phyloP scores from a whole-genome alignment of 2,113 vertebrate species.

The Pandion haliaetus region DNA sequence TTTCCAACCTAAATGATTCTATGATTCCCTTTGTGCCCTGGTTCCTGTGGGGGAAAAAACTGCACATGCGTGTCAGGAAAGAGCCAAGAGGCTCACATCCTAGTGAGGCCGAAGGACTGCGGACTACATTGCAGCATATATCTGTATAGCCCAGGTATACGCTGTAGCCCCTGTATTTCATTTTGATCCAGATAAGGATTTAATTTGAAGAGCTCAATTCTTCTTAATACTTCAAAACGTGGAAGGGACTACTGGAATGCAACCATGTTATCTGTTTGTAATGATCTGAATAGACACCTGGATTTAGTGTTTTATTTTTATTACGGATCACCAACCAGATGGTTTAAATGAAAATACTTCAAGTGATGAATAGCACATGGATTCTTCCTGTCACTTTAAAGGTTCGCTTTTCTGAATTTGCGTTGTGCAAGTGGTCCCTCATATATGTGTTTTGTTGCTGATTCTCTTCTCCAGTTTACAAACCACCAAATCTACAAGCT shows the following conservation, averaged over 20 bases:
- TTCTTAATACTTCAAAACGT: neutral
- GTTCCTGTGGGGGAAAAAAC: neutral
- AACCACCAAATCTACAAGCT: neutral
- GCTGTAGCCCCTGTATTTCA: neutral
- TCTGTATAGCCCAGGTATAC: neutral
- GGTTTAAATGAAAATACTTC: neutral
- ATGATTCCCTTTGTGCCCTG: too few relatives aligned
- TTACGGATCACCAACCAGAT: neutral
- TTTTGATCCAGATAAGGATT: neutral
- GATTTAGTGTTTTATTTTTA: neutral
- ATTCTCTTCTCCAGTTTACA: neutral
- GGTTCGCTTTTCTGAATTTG: neutral
- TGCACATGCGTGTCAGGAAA: neutral
- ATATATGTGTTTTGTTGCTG: neutral
- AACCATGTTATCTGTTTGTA: neutral
- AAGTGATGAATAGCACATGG: neutral
- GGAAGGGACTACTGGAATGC: neutral
- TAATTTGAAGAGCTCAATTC: neutral
- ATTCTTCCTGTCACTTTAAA: neutral
- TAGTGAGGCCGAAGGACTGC: neutral
- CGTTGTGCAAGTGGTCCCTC: neutral
- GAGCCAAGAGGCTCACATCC: neutral
- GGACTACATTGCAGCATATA: neutral
- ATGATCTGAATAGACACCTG: neutral
- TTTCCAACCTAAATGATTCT: too few relatives aligned